A percentile compares a stretch with the other conserved stretches of the same genome.
phyloP scores from a whole-genome alignment of 1,140 invertebrate species.

The Pseudomyrmex pallidus region DNA sequence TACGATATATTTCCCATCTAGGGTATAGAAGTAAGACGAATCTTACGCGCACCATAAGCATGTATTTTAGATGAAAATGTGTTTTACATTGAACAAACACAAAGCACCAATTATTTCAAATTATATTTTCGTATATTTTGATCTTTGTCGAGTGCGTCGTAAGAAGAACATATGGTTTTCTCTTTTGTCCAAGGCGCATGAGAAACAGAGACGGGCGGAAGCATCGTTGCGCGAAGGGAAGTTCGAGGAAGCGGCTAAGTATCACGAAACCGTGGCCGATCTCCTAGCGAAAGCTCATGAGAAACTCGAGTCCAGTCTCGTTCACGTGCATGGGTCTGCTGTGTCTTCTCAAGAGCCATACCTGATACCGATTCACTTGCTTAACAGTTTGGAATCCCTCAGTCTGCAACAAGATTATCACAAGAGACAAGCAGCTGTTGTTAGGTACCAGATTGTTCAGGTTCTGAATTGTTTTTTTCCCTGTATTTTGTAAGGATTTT shows the following conservation, averaged over 20 bases:
- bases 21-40: no score
- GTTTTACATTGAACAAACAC: not conserved
- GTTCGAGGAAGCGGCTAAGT: conserved; percentile 88
- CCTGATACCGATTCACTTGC: conserved; percentile 70
- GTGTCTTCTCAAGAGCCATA: conserved; percentile 59
- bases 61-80: no score
- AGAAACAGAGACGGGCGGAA: conserved; percentile 88
- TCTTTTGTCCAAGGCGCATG: conserved; percentile 86
- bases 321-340: conserved; percentile 81
- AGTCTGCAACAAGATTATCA: conserved; percentile 88
- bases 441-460: conserved; percentile 75
- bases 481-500: not conserved
- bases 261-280: conserved; percentile 87
- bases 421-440: conserved; percentile 85
- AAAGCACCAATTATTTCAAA: no score
- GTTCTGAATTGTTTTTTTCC: no score
- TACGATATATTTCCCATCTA: not conserved
- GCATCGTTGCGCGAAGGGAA: conserved; percentile 86
- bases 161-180: not conserved
- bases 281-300: conserved; percentile 86
- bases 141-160: no score
- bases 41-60: no score
- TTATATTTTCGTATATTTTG: no score
- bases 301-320: conserved; percentile 71
- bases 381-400: conserved; percentile 86